Conservation (phyloP, 2,888 invertebrate genomes). For the Helleia helle region DNA sequence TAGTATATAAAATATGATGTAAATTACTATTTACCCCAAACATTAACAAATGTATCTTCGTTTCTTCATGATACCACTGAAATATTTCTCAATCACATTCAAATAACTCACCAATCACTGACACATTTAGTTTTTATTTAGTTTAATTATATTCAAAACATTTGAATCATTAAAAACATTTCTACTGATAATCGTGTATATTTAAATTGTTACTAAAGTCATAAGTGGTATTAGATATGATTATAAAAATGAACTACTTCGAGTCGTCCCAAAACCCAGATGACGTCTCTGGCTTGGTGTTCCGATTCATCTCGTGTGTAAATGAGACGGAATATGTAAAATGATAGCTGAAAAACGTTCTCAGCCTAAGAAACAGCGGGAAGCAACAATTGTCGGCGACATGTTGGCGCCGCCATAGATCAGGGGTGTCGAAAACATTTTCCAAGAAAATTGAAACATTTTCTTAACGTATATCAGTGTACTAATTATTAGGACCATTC, state of each 20-base stretch:
- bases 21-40: background rate
- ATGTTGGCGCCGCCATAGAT: constrained; percentile 38
- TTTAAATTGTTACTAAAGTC: background rate
- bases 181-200: background rate
- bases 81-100: background rate
- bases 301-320: constrained; percentile 10
- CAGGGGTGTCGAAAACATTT: background rate
- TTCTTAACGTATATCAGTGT: background rate
- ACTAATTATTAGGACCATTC: too few relatives aligned
- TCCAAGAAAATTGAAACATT: background rate
- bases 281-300: background rate
- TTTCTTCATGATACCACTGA: background rate
- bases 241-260: background rate
- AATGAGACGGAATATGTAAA: constrained; percentile 11
- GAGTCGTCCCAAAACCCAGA: background rate
- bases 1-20: too few relatives aligned
- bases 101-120: background rate
- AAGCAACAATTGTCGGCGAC: constrained; percentile 51
- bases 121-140: background rate
- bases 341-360: constrained; percentile 2
- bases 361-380: background rate
- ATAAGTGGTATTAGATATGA: background rate
- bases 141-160: background rate
- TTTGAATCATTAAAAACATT: background rate
- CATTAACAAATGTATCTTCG: background rate